These are phyloP conservation scores for Oryctes rhinoceros DNA, from an alignment of 1,140 invertebrate species.

Conservation along the genomic window DNA sequence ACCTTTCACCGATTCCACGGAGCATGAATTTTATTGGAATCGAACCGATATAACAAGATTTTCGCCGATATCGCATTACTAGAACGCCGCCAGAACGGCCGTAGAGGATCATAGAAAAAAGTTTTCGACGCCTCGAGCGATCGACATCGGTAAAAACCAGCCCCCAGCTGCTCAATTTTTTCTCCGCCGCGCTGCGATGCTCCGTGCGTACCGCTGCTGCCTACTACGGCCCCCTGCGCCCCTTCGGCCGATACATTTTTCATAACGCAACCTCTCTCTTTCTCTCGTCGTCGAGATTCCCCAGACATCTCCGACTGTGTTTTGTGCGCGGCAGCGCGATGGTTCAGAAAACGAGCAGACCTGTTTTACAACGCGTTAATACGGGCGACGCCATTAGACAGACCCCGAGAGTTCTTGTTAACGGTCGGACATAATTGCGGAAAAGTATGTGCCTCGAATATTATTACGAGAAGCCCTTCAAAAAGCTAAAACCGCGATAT, in stretches of 20 bases:
- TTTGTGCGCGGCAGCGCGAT: constrained; percentile 18
- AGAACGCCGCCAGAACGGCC: constrained; percentile 1
- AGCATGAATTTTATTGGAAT: constrained; percentile 20
- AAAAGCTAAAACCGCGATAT: background rate
- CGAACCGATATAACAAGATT: constrained; percentile 29
- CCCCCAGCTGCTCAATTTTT: constrained; percentile 39
- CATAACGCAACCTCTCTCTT: constrained; percentile 31
- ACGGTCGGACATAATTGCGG: constrained; percentile 31
- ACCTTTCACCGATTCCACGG: background rate
- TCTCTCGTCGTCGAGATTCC: constrained; percentile 17
- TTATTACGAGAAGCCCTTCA: constrained; percentile 19
- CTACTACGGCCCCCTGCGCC: background rate
- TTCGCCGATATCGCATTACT: constrained; percentile 25
- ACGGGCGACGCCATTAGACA: constrained; percentile 35
- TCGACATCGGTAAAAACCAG: constrained; percentile 39
- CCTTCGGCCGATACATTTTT: constrained; percentile 38
- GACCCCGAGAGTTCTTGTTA: constrained; percentile 22
- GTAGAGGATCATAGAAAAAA: constrained; percentile 22
- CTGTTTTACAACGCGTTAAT: constrained; percentile 31
- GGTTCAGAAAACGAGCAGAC: constrained; percentile 33
- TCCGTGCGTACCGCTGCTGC: background rate
- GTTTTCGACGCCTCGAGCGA: constrained; percentile 10
- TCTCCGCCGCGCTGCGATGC: constrained; percentile 25
- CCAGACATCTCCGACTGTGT: constrained; percentile 21
- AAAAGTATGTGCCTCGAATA: constrained; percentile 39